phyloP scores from a whole-genome alignment of 2,113 vertebrate genomes.

The Actinemys pallida region DNA sequence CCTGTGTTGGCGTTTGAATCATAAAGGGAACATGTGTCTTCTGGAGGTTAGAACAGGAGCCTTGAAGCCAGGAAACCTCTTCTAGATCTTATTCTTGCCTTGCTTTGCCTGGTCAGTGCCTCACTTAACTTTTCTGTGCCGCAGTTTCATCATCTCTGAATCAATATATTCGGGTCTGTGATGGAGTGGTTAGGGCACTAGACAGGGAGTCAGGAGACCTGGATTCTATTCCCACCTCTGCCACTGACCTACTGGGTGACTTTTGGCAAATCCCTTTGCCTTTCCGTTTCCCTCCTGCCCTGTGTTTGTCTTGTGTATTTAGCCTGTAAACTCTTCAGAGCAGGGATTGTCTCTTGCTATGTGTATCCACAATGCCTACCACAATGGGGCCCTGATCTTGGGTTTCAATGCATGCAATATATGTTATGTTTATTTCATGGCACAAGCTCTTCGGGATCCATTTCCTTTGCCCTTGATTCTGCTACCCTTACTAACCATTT shows the following conservation, averaged over 20 bases:
- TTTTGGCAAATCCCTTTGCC: not conserved
- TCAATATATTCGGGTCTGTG: not conserved
- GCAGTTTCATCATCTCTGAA: not conserved
- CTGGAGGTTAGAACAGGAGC: not conserved
- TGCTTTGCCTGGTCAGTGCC: not conserved
- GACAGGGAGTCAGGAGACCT: not conserved
- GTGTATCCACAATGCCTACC: not conserved
- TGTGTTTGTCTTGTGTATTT: not conserved
- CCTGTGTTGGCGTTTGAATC: not conserved
- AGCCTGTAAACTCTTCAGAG: not conserved
- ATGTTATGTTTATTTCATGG: not conserved
- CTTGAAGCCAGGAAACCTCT: not conserved
- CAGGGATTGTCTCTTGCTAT: not conserved
- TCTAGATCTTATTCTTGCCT: not conserved
- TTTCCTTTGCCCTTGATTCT: not conserved
- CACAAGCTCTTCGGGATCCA: not conserved
- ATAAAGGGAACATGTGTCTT: not conserved
- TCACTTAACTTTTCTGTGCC: not conserved
- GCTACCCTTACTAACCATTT: not conserved
- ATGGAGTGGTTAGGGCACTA: not conserved
- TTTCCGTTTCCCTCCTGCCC: not conserved
- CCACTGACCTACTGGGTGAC: not conserved
- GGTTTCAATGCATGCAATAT: too few relatives aligned
- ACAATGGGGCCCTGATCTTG: not conserved
- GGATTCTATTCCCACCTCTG: not conserved